Base-by-base conservation (phyloP, 1,140 invertebrate genomes). In the Zophobas atratus region DNA sequence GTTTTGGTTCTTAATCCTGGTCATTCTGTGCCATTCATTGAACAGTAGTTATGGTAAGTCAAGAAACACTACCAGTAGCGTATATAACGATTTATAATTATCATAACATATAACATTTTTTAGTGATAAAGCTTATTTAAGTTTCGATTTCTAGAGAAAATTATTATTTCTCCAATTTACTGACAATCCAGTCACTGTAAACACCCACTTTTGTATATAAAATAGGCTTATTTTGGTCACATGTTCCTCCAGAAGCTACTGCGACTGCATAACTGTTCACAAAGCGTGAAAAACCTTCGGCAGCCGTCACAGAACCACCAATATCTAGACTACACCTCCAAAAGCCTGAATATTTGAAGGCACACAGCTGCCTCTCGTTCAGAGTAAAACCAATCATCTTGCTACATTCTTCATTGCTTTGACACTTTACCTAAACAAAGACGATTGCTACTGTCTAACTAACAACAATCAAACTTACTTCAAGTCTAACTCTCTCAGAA, bases 131-230 rank as follows among this genome's bases (percentile, higher is more conserved):
- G n/a, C n/a, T n/a, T n/a, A n/a, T n/a, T n/a, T n/a, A n/a, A n/a
- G n/a, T n/a, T n/a, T n/a, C n/a, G n/a, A n/a, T n/a, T n/a, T n/a
- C n/a, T n/a, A n/a, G n/a, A n/a, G n/a, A n/a, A n/a, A n/a, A n/a
- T n/a, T n/a, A n/a, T 35, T 56, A 56, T 5, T 2, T 2, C n/a
- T 56, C 5, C n/a, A 56, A 56, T 5, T 56, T 56, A n/a, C 35
- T 56, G 35, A 56, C n/a, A 33, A 56, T 56, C 55, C 55, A 56
- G n/a, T 35, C 35, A 56, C 2, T 56, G 35, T 33, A 56, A 33
- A 3, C 35, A n/a, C 5, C 20, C 55, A 56, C 55, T 35, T n/a
- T 56, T 3, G 55, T 56, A n/a, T 56, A 56, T 2, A 56, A 2
- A 56, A 2, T 35, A 56, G 55, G 55, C 2, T 33, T 5, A 3